Base-by-base conservation (phyloP, 2,888 invertebrate species). In the Agrotis exclamationis region DNA sequence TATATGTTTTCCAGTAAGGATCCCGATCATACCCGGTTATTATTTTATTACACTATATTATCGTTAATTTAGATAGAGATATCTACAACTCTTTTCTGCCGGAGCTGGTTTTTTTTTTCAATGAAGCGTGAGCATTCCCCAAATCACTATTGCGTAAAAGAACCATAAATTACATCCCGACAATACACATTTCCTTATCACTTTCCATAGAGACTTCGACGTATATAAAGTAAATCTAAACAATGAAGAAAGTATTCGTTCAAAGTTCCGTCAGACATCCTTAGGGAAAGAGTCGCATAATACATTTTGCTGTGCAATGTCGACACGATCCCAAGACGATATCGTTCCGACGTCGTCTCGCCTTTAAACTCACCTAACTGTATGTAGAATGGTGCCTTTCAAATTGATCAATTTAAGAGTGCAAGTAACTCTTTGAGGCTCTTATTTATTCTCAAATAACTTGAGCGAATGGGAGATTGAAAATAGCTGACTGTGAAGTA, bases 261-360 rank as follows among this genome's bases (percentile, higher is more conserved):
- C 67, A 67, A 79, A 83, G 74, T 83, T 85, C 67, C 70, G 63
- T 66, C 63, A 78, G 67, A 63, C 28, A 64, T 64, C 82, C 83
- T 79, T 63, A 74, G 78, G 75, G 74, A 86, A 59, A 63, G 70
- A 65, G 63, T 70, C 75, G 79, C 73, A 80, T 85, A 87, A 85
- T 87, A 79, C 72, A 82, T 85, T 88, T 85, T 86, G 85, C 83
- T 81, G 79, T 67, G 74, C 74, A 51, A 72, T 75, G 80, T 79
- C 79, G 82, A 71, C 70, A 56, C 79, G 71, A 69, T 86, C 84
- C 80, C 88, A 47, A 56, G 79, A 39, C 74, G 74, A 66, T 66
- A 74, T 82, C 79, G 79, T 80, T 71, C 64, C 71, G 69, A 72
- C 74, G 79, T 76, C 80, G 80, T 79, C 82, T 85, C 77, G 79